These are phyloP conservation scores for Cassiopea xamachana DNA, from an alignment of 30 jellyfish, hydroid and myxozoan species.

Conservation along the genomic window DNA sequence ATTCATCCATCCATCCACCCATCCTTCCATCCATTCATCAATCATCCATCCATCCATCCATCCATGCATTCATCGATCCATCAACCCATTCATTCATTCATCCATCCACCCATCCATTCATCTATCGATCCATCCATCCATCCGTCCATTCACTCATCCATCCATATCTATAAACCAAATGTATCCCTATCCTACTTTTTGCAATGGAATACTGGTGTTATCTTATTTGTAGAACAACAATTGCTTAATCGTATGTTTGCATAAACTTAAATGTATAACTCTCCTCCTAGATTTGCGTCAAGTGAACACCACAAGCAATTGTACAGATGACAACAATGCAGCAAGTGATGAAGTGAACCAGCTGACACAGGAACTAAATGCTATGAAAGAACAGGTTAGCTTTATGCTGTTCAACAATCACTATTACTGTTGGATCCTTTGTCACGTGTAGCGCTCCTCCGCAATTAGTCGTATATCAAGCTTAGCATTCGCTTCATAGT, in stretches of 20 bases:
- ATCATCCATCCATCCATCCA: background rate
- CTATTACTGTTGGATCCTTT: too few species aligned
- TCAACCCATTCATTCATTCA: background rate
- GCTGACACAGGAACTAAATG: constrained; percentile 75
- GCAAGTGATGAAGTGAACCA: constrained; percentile 57
- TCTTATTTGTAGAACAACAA: too few species aligned
- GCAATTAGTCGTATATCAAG: too few species aligned
- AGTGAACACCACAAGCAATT: constrained; percentile 38
- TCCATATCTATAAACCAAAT: too few species aligned
- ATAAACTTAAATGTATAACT: background rate
- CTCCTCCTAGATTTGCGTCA: constrained; percentile 2
- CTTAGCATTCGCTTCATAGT: too few species aligned
- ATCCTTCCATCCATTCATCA: background rate
- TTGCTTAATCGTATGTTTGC: background rate
- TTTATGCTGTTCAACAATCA: background rate
- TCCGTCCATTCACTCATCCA: background rate
- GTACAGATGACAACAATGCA: constrained; percentile 43
- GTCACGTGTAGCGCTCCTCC: too few species aligned
- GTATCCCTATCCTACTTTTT: background rate
- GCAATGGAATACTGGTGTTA: background rate
- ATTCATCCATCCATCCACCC: background rate
- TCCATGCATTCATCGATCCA: background rate
- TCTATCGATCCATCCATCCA: background rate
- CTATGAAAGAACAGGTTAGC: constrained; percentile 86
- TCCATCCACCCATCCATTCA: background rate